A percentile compares a stretch with the other conserved stretches of the same genome.
phyloP scores from a whole-genome alignment of 2,797 vertebrate genomes.

The Typhlichthys eigenmanni region DNA sequence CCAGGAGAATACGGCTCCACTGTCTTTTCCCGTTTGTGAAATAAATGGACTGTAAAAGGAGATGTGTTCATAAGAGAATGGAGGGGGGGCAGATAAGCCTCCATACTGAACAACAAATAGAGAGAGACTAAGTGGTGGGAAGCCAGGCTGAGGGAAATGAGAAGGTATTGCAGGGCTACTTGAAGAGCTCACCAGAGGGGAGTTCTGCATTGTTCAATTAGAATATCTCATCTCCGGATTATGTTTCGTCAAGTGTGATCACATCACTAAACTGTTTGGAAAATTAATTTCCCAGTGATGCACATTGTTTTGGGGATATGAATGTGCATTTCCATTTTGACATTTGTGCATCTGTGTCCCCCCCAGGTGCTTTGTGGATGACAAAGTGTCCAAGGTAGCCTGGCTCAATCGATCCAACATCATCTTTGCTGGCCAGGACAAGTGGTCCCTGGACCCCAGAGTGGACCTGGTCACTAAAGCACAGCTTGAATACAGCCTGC shows the following conservation, averaged over 20 bases:
- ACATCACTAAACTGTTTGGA: not conserved
- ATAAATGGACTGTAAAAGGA: constrained; percentile 31
- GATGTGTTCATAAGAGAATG: constrained; percentile 42
- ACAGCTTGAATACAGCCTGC: constrained; percentile 95
- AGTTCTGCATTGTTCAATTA: constrained; percentile 20
- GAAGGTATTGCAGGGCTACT: not conserved
- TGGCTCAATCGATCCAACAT: constrained; percentile 99
- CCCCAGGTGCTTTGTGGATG: constrained; percentile 94
- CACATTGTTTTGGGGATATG: not conserved
- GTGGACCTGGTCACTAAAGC: constrained; percentile 96
- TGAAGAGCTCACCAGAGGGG: not conserved
- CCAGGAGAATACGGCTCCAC: constrained; percentile 44
- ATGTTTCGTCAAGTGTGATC: constrained; percentile 10
- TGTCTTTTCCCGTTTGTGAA: constrained; percentile 51
- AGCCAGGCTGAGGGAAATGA: not conserved
- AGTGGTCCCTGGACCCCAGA: constrained; percentile 97
- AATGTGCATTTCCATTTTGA: constrained; percentile 7
- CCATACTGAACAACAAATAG: not conserved
- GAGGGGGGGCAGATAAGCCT: not conserved
- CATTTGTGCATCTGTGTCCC: not conserved
- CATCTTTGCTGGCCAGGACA: constrained; percentile 97
- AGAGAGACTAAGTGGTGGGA: not conserved
- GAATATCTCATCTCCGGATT: constrained; percentile 8
- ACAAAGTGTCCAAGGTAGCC: constrained; percentile 96
- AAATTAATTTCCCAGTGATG: not conserved